Base-by-base conservation (phyloP, 2,113 vertebrate species). In the Grammomys dolichurus region DNA sequence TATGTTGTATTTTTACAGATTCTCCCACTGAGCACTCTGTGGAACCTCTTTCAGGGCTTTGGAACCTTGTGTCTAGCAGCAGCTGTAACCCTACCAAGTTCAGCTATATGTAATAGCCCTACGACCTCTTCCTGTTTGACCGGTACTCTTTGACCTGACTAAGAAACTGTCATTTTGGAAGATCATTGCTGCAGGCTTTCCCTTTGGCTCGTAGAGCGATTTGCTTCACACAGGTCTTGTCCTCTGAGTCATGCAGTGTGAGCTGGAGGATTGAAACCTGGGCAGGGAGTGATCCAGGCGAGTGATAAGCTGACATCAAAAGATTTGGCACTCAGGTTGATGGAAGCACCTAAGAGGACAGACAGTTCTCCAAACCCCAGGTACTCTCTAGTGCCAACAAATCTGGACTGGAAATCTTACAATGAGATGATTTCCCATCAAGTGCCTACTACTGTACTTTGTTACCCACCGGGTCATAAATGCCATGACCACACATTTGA, bases 371-470 rank as follows among this genome's bases (percentile, higher is more conserved):
- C 40, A 88, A 96, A 96, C 13, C 58, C 28, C 31, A 54, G 51
- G 65, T 70, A 12, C 40, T 89, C 77, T 80, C 82, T 43, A 69
- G 7, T 82, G 72, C 88, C 72, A 91, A 86, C 9, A 58, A 48
- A 85, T 95, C 87, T 91, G 46, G 28, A 72, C 78, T 80, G 77
- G 95, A 94, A 92, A 95, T 96, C 69, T 90, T 93, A 87, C 82
- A 91, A 69, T 77, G 28, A 90, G 69, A 95, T 46, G 40, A 89
- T 84, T 95, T 94, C 72, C 92, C 43, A 26, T 80, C 69, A 95
- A 88, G 89, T 84, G 46, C 88, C 58, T 40, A 58, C 63, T 73
- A 69, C 54, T 86, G 76, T 76, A 60, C 28, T 84, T 80, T 46
- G 56, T 78, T 93, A 93, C 51, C 31, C 8, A n/a, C 89, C 58